A percentile compares a stretch with the other conserved stretches of the same genome.
phyloP scores from a whole-genome alignment of 2,888 invertebrate genomes.

The Aethes cnicana region DNA sequence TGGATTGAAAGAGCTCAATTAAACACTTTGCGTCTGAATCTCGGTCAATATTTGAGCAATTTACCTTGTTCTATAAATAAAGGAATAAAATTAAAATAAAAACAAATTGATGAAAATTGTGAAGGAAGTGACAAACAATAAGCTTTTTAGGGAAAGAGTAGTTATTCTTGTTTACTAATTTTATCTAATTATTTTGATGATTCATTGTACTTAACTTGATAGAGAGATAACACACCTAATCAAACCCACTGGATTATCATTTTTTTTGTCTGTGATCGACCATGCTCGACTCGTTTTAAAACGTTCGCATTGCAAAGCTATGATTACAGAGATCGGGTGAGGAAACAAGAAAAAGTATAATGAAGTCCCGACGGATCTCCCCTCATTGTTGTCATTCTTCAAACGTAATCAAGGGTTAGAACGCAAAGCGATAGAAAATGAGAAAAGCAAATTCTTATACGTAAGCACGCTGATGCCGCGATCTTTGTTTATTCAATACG shows the following conservation, averaged over 20 bases:
- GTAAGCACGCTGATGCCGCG: constrained; percentile 11
- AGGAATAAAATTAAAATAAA: too few relatives aligned
- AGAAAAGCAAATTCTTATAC: constrained; percentile 26
- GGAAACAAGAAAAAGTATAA: constrained; percentile 62
- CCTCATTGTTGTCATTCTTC: constrained; percentile 54
- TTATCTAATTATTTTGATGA: too few relatives aligned
- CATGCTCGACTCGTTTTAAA: too few relatives aligned
- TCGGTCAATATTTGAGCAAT: not conserved
- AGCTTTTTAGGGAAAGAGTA: too few relatives aligned
- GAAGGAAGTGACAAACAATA: too few relatives aligned
- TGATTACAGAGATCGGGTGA: constrained; percentile 56
- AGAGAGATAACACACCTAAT: too few relatives aligned
- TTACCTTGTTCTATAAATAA: too few relatives aligned
- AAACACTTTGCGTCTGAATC: not conserved
- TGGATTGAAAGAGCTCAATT: constrained; percentile 6
- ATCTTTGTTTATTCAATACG: constrained; percentile 15
- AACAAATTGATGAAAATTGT: too few relatives aligned
- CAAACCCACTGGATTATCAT: too few relatives aligned
- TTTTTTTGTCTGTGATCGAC: too few relatives aligned
- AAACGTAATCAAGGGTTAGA: constrained; percentile 59
- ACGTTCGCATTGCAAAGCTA: constrained; percentile 42
- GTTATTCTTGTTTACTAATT: too few relatives aligned
- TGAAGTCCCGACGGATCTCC: constrained; percentile 56
- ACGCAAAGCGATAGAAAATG: constrained; percentile 44
- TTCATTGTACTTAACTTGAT: too few relatives aligned